phyloP scores from a whole-genome alignment of 2,888 invertebrate genomes.

The Cremastobaeus sp. region DNA sequence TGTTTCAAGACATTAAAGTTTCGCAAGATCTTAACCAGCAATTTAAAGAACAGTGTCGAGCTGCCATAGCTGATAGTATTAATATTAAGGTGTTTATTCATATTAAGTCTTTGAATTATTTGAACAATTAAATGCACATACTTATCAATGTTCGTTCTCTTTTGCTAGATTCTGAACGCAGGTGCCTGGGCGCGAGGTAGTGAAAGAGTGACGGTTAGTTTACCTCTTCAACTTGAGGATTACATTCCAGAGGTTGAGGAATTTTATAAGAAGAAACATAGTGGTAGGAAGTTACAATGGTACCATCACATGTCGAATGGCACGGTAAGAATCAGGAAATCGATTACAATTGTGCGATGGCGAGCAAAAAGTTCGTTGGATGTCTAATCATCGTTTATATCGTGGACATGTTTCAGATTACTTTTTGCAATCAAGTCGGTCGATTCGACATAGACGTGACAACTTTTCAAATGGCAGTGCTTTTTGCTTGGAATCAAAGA shows the following conservation, averaged over 20 bases:
- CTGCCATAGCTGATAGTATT: slow-evolving; percentile 91
- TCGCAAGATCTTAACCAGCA: slow-evolving; percentile 97
- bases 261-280: slow-evolving; percentile 98
- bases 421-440: slow-evolving; percentile 94
- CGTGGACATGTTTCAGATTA: slow-evolving; percentile 81
- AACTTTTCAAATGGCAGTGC: slow-evolving; percentile 99
- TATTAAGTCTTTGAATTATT: not conserved
- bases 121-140: slow-evolving; percentile 63
- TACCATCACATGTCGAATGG: slow-evolving; percentile 99
- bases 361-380: not conserved
- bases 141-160: too few relatives aligned
- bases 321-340: slow-evolving; percentile 82
- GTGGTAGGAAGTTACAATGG: slow-evolving; percentile 98
- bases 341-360: slow-evolving; percentile 1
- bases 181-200: slow-evolving; percentile 98
- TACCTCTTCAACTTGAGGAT: slow-evolving; percentile 98
- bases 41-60: slow-evolving; percentile 87
- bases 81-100: slow-evolving; percentile 87
- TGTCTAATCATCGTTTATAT: not conserved
- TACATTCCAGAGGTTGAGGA: slow-evolving; percentile 99
- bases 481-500: slow-evolving; percentile 99
- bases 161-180: slow-evolving; percentile 93
- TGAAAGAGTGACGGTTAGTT: slow-evolving; percentile 95
- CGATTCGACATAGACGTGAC: slow-evolving; percentile 99
- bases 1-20: slow-evolving; percentile 98